A percentile compares a stretch with the other conserved stretches of the same genome.
Conservation (phyloP, 2,797 vertebrate species). For the Macropus fuliginosus region DNA sequence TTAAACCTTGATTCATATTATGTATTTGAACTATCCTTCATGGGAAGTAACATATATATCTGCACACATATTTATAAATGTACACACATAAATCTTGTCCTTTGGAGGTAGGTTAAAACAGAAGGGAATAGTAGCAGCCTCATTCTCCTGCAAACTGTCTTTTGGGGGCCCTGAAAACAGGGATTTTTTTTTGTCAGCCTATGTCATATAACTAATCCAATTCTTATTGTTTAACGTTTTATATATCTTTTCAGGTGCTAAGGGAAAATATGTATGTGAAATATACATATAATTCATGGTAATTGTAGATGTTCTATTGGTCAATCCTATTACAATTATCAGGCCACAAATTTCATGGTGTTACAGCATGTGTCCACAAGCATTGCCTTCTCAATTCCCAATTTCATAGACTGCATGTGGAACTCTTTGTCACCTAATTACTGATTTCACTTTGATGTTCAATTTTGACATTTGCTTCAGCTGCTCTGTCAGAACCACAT, state of each 20-base stretch:
- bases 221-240: background rate
- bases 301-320: background rate
- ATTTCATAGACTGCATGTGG: constrained; percentile 20
- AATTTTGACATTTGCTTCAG: background rate
- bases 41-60: background rate
- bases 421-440: background rate
- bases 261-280: constrained; percentile 13
- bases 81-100: background rate
- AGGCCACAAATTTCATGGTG: background rate
- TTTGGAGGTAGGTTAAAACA: background rate
- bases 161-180: background rate
- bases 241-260: background rate
- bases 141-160: background rate
- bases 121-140: background rate
- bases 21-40: background rate
- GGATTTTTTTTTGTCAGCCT: background rate
- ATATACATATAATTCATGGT: constrained; percentile 23
- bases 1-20: background rate
- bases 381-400: constrained; percentile 3
- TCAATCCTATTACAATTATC: background rate
- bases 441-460: background rate
- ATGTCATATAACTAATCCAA: background rate
- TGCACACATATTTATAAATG: background rate
- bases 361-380: constrained; percentile 17
- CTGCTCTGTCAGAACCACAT: background rate